phyloP scores from a whole-genome alignment of 1,140 invertebrate species.

The Drosophila hydei region DNA sequence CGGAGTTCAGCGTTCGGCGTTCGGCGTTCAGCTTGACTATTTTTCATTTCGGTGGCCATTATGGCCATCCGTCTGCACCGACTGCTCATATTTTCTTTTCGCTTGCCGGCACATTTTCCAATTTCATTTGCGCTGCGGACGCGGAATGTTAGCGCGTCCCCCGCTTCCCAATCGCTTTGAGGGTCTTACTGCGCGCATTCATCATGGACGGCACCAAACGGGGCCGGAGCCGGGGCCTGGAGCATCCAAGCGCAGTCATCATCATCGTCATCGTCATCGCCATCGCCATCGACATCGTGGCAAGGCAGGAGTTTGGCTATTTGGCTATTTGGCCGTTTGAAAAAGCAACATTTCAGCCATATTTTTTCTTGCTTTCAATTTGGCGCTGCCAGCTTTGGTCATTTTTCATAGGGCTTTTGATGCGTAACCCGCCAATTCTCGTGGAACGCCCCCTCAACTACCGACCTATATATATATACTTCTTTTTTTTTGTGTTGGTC shows the following conservation, averaged over 20 bases:
- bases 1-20: neutral
- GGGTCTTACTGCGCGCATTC: slow-evolving; percentile 53
- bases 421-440: slow-evolving; percentile 67
- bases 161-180: slow-evolving; percentile 37
- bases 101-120: slow-evolving; percentile 75
- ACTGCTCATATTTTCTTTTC: slow-evolving; percentile 72
- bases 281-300: slow-evolving; percentile 11
- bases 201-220: slow-evolving; percentile 62
- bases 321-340: slow-evolving; percentile 66
- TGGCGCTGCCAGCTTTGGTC: slow-evolving; percentile 74
- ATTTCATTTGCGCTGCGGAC: slow-evolving; percentile 78
- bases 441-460: slow-evolving; percentile 1
- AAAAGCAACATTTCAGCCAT: slow-evolving; percentile 81
- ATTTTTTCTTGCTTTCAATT: slow-evolving; percentile 81
- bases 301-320: slow-evolving; percentile 28
- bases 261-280: slow-evolving; percentile 25
- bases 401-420: slow-evolving; percentile 81
- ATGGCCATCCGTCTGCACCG: slow-evolving; percentile 40
- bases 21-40: slow-evolving; percentile 65
- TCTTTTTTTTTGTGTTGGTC: slow-evolving; percentile 27
- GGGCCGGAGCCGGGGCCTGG: neutral
- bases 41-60: slow-evolving; percentile 70
- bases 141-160: slow-evolving; percentile 67
- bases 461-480: neutral
- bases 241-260: slow-evolving; percentile 43